phyloP scores from a whole-genome alignment of 2,797 vertebrate species.

The Sebastes steindachneri region DNA sequence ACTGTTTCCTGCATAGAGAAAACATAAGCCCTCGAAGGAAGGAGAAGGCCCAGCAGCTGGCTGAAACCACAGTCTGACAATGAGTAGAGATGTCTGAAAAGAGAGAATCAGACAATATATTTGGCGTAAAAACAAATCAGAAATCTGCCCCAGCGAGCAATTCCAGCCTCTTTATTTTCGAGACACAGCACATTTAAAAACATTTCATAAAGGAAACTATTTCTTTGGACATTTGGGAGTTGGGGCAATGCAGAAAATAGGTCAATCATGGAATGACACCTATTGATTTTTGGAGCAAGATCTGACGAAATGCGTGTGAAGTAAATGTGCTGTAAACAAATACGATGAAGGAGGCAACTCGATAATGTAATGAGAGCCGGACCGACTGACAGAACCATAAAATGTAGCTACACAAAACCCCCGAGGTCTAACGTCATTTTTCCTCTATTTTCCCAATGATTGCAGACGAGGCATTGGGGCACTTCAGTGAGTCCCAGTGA shows the following conservation, averaged over 20 bases:
- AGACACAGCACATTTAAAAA: conserved; percentile 42
- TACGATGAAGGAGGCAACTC: conserved; percentile 45
- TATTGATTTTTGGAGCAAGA: conserved; percentile 60
- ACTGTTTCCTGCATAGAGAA: conserved; percentile 76
- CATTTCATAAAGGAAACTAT: conserved; percentile 27
- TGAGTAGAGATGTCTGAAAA: conserved; percentile 17
- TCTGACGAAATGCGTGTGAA: conserved; percentile 34
- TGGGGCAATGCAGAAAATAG: conserved; percentile 35
- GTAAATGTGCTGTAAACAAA: conserved; percentile 70
- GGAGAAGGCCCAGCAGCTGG: conserved; percentile 46
- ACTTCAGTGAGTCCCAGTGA: conserved; percentile 46
- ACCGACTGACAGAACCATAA: conserved; percentile 53
- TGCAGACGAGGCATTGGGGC: conserved; percentile 41
- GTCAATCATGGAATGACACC: conserved; percentile 50
- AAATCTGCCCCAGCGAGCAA: conserved; percentile 17
- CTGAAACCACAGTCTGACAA: conserved; percentile 19
- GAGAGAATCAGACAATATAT: conserved; percentile 6
- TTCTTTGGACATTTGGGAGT: conserved; percentile 34
- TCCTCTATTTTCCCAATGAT: conserved; percentile 48
- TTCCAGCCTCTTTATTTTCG: conserved; percentile 1
- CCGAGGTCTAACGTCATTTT: conserved; percentile 49
- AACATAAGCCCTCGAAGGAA: conserved; percentile 52
- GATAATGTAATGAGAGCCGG: conserved; percentile 49
- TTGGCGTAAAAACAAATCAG: conserved; percentile 39
- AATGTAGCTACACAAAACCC: conserved; percentile 57